Conservation (phyloP, 2,888 invertebrate genomes). For the Digitonthophagus gazella region DNA sequence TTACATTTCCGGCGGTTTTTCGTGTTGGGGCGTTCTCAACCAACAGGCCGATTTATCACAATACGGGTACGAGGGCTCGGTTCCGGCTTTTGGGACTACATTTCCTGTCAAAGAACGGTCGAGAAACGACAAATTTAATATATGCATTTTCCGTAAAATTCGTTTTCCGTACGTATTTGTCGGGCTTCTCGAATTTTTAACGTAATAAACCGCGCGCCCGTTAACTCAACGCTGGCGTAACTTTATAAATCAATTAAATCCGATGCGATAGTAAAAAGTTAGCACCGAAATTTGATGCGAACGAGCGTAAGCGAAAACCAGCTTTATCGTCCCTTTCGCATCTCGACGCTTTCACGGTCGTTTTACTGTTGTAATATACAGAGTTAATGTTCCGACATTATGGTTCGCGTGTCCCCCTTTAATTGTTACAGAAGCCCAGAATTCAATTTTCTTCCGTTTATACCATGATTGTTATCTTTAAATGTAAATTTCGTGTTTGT, state of each 20-base stretch:
- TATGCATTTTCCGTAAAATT: not conserved
- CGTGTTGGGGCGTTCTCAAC: not conserved
- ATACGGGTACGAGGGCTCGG: not conserved
- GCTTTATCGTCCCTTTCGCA: not conserved
- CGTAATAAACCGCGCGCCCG: not conserved
- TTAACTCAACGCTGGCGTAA: not conserved
- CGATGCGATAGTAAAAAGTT: not conserved
- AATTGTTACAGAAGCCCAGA: slow-evolving; percentile 22
- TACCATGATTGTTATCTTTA: slow-evolving; percentile 16
- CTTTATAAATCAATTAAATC: not conserved
- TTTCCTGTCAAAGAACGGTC: not conserved
- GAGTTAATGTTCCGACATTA: not conserved
- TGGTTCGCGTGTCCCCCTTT: slow-evolving; percentile 23
- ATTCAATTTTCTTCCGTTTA: slow-evolving; percentile 24
- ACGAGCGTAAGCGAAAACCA: not conserved
- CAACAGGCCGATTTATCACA: not conserved
- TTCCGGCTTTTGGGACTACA: not conserved
- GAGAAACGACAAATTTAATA: not conserved
- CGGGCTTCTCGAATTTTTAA: not conserved
- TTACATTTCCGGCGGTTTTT: not conserved
- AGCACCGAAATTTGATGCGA: not conserved
- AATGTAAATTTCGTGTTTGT: not conserved
- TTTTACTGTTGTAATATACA: not conserved
- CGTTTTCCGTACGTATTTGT: not conserved
- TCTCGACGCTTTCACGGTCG: not conserved